A percentile compares a stretch with the other conserved stretches of the same genome.
Conservation (phyloP, 30 jellyfish, hydroid and myxozoan species). For the Aurelia sp. region DNA sequence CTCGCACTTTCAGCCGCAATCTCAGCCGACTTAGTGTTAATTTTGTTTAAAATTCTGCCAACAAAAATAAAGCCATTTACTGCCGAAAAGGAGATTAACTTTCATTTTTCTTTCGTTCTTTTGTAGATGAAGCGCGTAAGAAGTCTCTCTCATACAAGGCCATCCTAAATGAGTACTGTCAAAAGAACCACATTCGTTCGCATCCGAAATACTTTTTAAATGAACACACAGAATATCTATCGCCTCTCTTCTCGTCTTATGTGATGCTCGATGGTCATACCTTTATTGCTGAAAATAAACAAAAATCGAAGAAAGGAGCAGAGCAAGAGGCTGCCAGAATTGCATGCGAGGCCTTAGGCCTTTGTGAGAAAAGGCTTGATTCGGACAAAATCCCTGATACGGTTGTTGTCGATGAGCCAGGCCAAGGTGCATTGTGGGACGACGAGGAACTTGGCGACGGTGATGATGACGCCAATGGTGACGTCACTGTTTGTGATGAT, state of each 20-base stretch:
- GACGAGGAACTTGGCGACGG: neutral
- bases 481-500: neutral
- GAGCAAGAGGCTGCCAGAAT: conserved; percentile 16
- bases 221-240: neutral
- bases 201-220: neutral
- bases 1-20: too few species aligned
- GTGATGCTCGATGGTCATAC: neutral
- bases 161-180: neutral
- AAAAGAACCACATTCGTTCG: neutral
- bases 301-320: neutral
- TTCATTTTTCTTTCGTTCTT: too few species aligned
- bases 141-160: neutral
- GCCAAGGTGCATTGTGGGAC: neutral
- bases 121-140: too few species aligned
- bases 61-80: too few species aligned
- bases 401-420: neutral
- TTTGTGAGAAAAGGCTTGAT: neutral
- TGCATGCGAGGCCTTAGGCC: neutral
- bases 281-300: neutral
- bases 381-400: neutral
- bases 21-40: too few species aligned
- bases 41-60: too few species aligned
- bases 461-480: neutral
- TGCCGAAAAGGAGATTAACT: too few species aligned
- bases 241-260: conserved; percentile 4